Evolutionary conservation across 1,140 invertebrate species (phyloP).

Genomic region (Chlorops oryzae): DNA sequence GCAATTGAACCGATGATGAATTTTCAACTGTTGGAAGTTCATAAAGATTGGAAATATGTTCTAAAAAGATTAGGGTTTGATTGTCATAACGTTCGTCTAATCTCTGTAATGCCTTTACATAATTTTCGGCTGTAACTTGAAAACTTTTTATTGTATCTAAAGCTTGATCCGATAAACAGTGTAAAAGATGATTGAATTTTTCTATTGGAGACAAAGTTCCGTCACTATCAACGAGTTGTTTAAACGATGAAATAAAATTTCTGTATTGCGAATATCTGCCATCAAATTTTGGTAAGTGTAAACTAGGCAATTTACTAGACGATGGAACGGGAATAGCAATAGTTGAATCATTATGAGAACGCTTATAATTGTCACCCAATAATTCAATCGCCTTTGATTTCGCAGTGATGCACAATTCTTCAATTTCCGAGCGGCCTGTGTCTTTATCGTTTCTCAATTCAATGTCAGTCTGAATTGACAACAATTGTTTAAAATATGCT

Average conservation of each 20-base stretch:
- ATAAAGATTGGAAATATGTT: constrained; percentile 1
- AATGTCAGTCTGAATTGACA: constrained; percentile 4
- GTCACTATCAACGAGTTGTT: constrained; percentile 5
- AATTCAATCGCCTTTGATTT: constrained; percentile 1
- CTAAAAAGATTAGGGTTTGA: constrained; percentile 4
- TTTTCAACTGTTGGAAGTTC: neutral
- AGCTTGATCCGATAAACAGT: constrained; percentile 6
- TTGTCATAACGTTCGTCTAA: constrained; percentile 12
- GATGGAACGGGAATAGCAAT: neutral
- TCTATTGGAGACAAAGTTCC: neutral
- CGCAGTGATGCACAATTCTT: constrained; percentile 1
- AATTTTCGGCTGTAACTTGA: constrained; percentile 14
- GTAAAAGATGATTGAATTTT: constrained; percentile 13
- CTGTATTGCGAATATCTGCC: constrained; percentile 13
- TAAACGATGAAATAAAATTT: constrained; percentile 8
- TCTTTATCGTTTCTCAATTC: neutral
- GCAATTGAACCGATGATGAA: neutral
- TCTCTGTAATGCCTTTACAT: neutral
- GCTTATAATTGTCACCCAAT: neutral
- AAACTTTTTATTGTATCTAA: constrained; percentile 3
- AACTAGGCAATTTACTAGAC: neutral
- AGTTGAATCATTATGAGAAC: neutral
- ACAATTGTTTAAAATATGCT: constrained; percentile 3
- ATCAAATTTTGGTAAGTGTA: constrained; percentile 9
- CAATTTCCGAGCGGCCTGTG: neutral